Percentiles rank a stretch among this genome's conserved stretches.
phyloP scores from a whole-genome alignment of 2,888 invertebrate genomes.

The Eupithecia abbreviata region DNA sequence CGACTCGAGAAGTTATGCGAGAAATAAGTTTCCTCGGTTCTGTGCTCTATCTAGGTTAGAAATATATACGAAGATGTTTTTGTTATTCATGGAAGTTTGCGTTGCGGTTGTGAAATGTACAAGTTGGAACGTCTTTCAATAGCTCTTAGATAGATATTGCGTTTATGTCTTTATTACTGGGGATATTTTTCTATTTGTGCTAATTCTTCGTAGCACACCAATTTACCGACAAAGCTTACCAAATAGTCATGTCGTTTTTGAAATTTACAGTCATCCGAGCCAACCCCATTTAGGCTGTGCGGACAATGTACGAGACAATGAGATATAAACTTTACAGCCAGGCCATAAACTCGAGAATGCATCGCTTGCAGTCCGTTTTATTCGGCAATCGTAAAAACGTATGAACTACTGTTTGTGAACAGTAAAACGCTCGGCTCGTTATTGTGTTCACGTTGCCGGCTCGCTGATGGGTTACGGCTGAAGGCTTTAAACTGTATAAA shows the following conservation, averaged over 20 bases:
- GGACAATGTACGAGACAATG: conserved; percentile 38
- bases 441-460: not conserved
- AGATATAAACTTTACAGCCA: conserved; percentile 35
- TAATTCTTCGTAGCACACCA: not conserved
- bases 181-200: not conserved
- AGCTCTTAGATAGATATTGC: not conserved
- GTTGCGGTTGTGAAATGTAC: not conserved
- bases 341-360: conserved; percentile 32
- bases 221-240: not conserved
- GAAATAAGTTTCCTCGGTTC: conserved; percentile 10
- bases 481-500: not conserved
- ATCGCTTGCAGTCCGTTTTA: conserved; percentile 36
- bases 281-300: conserved; percentile 11
- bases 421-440: conserved; percentile 14
- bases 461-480: not conserved
- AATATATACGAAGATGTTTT: conserved; percentile 1
- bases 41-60: conserved; percentile 1
- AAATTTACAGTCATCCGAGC: not conserved
- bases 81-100: conserved; percentile 1
- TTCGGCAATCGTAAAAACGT: conserved; percentile 33
- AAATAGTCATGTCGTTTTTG: not conserved
- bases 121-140: not conserved
- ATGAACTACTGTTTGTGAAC: conserved; percentile 20
- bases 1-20: conserved; percentile 12
- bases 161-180: not conserved